Evolutionary conservation across 37 sponge, comb jelly and placozoan species (phyloP).

Genomic region (Agelas oroides): DNA sequence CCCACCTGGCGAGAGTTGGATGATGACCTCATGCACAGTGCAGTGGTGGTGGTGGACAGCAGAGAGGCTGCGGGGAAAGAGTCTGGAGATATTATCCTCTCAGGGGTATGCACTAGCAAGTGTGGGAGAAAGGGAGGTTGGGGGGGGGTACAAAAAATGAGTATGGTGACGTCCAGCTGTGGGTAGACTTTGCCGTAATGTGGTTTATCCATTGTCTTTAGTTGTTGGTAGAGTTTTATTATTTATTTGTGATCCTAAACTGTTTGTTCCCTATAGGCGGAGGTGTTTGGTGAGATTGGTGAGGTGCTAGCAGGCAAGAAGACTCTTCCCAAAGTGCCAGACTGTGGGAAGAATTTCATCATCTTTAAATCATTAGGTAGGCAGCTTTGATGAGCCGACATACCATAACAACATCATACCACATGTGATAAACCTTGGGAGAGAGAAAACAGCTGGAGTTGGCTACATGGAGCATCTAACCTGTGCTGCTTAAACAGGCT

Average conservation of each 20-base stretch:
- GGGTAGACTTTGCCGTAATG: too few species aligned
- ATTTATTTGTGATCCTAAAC: too few species aligned
- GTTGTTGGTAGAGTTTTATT: too few species aligned
- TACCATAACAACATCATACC: too few species aligned
- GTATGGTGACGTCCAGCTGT: too few species aligned
- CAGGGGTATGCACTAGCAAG: conserved; percentile 33
- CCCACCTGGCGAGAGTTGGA: conserved; percentile 87
- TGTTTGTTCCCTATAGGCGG: conserved; percentile 39
- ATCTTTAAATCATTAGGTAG: conserved; percentile 89
- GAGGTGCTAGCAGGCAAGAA: conserved; percentile 69
- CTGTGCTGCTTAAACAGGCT: too few species aligned
- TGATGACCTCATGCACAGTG: conserved; percentile 86
- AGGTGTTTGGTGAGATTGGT: conserved; percentile 78
- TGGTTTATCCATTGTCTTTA: too few species aligned
- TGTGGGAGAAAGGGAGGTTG: too few species aligned
- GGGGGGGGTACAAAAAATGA: too few species aligned
- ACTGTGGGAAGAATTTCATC: conserved; percentile 69
- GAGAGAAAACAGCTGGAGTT: too few species aligned
- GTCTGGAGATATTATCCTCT: conserved; percentile 88
- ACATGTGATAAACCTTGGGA: too few species aligned
- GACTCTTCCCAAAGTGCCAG: conserved; percentile 29
- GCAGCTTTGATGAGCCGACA: background rate
- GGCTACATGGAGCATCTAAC: too few species aligned
- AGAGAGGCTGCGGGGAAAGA: conserved; percentile 83
- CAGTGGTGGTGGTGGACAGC: conserved; percentile 81